These are phyloP conservation scores for Gymnarchus niloticus DNA, from an alignment of 2,113 vertebrate genomes.

Conservation along the genomic window DNA sequence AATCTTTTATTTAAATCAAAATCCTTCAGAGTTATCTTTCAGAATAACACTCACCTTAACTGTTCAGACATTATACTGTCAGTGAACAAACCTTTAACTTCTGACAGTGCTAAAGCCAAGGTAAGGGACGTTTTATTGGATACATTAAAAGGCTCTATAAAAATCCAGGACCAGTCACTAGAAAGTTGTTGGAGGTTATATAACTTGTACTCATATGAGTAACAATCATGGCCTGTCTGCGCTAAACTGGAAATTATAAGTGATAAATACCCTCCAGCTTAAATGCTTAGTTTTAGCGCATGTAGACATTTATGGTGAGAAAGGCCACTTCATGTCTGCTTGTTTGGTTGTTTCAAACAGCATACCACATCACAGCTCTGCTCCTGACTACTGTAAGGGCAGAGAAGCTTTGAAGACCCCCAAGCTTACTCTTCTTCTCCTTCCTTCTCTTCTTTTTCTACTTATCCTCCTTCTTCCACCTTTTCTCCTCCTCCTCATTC, in stretches of 20 bases:
- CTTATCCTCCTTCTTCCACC: neutral
- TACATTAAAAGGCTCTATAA: neutral
- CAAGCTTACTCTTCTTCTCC: neutral
- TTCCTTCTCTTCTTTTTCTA: neutral
- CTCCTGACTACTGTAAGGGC: neutral
- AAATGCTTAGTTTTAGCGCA: neutral
- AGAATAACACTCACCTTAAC: neutral
- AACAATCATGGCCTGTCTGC: neutral
- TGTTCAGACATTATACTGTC: slow-evolving; percentile 7
- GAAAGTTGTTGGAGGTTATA: slow-evolving; percentile 1
- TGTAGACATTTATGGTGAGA: neutral
- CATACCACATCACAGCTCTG: neutral
- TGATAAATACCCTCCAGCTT: neutral
- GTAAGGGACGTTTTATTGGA: neutral
- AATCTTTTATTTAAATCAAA: neutral
- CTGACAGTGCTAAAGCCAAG: neutral
- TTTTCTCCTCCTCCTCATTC: neutral
- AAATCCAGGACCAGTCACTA: slow-evolving; percentile 8
- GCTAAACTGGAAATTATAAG: slow-evolving; percentile 11
- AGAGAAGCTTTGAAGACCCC: neutral
- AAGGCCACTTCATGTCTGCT: neutral
- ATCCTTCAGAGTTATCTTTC: neutral
- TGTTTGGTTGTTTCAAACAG: neutral
- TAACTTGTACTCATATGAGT: neutral
- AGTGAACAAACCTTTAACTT: slow-evolving; percentile 12